These are phyloP conservation scores for Spodoptera littoralis DNA, from an alignment of 2,888 invertebrate species.

Conservation along the genomic window DNA sequence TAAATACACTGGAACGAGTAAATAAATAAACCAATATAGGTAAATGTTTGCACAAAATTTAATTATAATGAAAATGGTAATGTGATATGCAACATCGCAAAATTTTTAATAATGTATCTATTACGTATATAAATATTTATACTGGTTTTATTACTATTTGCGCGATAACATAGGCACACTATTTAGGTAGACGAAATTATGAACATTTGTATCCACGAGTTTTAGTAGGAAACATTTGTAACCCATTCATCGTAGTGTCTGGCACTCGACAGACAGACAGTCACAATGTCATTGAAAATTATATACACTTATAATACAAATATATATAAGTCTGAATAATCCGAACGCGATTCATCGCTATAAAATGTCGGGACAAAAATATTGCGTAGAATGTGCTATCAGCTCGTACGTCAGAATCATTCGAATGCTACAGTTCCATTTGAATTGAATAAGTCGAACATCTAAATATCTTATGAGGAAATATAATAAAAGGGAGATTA, in stretches of 20 bases:
- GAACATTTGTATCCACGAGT: slow-evolving; percentile 5
- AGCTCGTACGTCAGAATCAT: slow-evolving; percentile 5
- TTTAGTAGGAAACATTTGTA: slow-evolving; percentile 23
- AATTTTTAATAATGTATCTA: slow-evolving; percentile 1
- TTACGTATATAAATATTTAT: slow-evolving; percentile 20
- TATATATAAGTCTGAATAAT: slow-evolving; percentile 19
- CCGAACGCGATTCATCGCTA: slow-evolving; percentile 11
- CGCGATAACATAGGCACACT: slow-evolving; percentile 9
- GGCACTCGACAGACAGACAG: slow-evolving; percentile 22
- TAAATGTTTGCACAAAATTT: not conserved
- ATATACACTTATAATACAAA: not conserved
- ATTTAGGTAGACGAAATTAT: slow-evolving; percentile 2
- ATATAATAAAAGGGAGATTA: too few relatives aligned
- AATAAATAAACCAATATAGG: not conserved
- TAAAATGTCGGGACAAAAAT: slow-evolving; percentile 15
- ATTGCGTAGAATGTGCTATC: slow-evolving; percentile 1
- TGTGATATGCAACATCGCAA: slow-evolving; percentile 1
- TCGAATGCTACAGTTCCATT: too few relatives aligned
- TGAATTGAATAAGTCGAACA: too few relatives aligned
- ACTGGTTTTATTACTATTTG: slow-evolving; percentile 19
- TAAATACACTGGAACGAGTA: too few relatives aligned
- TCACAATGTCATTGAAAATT: slow-evolving; percentile 36
- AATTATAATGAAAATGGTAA: slow-evolving; percentile 8
- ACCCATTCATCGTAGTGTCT: slow-evolving; percentile 40
- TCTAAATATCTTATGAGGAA: too few relatives aligned